Evolutionary conservation across 2,113 vertebrate species (phyloP).

Genomic region (Pithys albifrons): DNA sequence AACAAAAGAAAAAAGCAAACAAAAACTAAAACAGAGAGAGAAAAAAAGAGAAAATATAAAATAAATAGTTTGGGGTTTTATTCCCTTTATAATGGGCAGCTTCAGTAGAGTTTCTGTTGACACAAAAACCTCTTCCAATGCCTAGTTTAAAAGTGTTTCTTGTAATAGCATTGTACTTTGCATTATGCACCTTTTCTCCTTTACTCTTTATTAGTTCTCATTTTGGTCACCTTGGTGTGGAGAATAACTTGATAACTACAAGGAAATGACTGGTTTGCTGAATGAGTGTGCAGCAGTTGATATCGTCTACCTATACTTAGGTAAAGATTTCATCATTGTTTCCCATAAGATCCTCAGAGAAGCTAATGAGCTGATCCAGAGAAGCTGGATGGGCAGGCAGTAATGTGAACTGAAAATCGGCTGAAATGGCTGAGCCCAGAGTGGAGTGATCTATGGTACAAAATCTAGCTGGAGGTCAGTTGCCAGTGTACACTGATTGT

Average conservation of each 20-base stretch:
- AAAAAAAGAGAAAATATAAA: neutral
- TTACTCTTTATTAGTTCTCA: neutral
- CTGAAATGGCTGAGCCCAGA: neutral
- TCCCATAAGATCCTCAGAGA: neutral
- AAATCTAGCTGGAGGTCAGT: neutral
- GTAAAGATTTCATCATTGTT: neutral
- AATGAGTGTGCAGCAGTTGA: neutral
- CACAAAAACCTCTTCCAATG: neutral
- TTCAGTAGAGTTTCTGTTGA: neutral
- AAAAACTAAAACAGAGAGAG: no score
- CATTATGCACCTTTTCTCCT: neutral
- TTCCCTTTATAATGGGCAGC: neutral
- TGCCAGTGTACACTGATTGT: no score
- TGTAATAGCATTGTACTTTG: neutral
- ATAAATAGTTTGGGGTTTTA: neutral
- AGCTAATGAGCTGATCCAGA: neutral
- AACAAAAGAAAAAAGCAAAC: neutral
- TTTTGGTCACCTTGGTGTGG: neutral
- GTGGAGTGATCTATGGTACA: fast-evolving
- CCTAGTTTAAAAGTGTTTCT: neutral
- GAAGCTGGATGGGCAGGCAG: neutral
- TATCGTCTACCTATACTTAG: neutral
- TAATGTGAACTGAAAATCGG: neutral
- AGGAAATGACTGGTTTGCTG: neutral
- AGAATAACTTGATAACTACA: neutral